A percentile compares a stretch with the other conserved stretches of the same genome.
Conservation (phyloP, 2,888 invertebrate species). For the Cylloceria caligata region DNA sequence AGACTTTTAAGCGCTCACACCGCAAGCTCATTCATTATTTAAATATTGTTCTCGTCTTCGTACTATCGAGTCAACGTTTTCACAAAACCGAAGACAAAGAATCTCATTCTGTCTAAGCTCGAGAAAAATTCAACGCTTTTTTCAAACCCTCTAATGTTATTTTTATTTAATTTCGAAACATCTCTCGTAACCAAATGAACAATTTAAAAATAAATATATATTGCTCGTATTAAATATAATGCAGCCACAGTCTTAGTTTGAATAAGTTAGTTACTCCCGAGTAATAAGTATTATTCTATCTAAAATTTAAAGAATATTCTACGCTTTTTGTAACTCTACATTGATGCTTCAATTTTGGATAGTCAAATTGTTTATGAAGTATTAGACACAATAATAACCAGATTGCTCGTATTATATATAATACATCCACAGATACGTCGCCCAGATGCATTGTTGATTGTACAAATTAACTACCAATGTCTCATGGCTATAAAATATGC, state of each 20-base stretch:
- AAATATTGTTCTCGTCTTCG: not conserved
- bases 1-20: conserved; percentile 13
- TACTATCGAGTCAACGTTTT: not conserved
- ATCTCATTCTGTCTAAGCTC: not conserved
- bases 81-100: not conserved
- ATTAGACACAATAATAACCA: not conserved
- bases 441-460: conserved; percentile 5
- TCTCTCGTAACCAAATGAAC: no score
- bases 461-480: not conserved
- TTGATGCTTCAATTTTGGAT: not conserved
- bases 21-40: conserved; percentile 31
- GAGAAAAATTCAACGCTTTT: no score
- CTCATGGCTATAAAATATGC: conserved; percentile 18
- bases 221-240: no score
- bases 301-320: no score
- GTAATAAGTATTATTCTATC: no score
- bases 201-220: no score
- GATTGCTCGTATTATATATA: not conserved
- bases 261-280: no score
- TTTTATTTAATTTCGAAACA: no score
- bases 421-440: not conserved
- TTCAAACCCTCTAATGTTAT: no score
- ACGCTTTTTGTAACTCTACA: not conserved
- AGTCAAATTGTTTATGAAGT: not conserved
- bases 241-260: no score